phyloP scores from a whole-genome alignment of 1,140 invertebrate species.

The Stegodyphus mimosarum region DNA sequence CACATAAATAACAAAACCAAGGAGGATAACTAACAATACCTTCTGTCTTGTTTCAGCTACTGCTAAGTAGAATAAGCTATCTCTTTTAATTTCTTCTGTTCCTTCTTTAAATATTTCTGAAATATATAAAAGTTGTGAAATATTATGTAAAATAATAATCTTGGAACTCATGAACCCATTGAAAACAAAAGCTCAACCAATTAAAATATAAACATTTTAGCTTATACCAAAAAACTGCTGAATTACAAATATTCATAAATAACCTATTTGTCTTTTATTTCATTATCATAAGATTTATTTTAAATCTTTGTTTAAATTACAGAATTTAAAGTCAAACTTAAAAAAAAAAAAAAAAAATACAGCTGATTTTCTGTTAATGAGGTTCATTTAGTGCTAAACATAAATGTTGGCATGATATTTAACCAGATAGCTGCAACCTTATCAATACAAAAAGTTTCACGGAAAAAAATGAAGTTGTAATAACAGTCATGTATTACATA shows the following conservation, averaged over 20 bases:
- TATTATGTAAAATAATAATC: neutral
- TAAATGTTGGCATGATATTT: no score
- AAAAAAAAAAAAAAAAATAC: no score
- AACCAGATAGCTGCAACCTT: no score
- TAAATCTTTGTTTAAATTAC: neutral
- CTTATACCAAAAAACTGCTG: neutral
- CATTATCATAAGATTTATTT: neutral
- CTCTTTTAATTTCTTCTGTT: slow-evolving; percentile 50
- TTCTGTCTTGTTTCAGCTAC: slow-evolving; percentile 41
- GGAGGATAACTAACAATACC: neutral
- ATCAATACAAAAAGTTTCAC: no score
- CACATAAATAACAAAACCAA: no score
- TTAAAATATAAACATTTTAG: neutral
- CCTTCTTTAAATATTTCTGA: slow-evolving; percentile 50
- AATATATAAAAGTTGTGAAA: neutral
- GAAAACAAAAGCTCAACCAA: neutral
- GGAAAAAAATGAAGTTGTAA: no score
- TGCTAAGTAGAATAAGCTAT: slow-evolving; percentile 53
- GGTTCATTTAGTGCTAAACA: no score
- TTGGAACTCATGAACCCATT: neutral
- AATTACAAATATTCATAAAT: neutral
- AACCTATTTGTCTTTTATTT: neutral
- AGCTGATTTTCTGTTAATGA: no score
- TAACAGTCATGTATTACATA: no score
- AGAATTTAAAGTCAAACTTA: no score